Percentiles rank a stretch among this genome's conserved stretches.
These are phyloP conservation scores for Tupaia chinensis DNA, from an alignment of 2,113 vertebrate genomes.

Conservation along the genomic window DNA sequence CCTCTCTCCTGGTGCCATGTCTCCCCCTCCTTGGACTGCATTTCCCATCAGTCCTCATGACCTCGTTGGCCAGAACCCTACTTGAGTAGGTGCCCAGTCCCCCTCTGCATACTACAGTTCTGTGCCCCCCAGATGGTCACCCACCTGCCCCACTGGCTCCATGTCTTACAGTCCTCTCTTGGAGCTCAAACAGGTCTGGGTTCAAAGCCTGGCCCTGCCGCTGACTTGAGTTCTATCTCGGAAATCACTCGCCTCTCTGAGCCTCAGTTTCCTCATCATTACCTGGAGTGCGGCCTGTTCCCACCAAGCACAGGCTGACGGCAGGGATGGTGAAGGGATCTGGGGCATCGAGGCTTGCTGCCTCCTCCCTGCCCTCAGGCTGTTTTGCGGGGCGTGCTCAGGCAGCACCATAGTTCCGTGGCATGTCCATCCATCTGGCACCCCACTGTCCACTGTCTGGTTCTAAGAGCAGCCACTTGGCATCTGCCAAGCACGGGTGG, in stretches of 20 bases:
- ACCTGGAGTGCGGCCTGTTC: neutral
- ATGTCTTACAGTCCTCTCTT: neutral
- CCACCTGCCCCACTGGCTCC: neutral
- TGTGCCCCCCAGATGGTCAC: neutral
- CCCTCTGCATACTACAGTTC: neutral
- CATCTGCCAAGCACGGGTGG: neutral
- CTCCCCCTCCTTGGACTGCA: neutral
- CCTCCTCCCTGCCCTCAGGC: neutral
- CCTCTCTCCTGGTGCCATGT: neutral
- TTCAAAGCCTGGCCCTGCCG: neutral
- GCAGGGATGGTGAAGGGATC: neutral
- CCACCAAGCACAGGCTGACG: neutral
- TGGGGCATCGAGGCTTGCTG: neutral
- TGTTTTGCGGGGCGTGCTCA: neutral
- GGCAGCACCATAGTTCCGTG: neutral
- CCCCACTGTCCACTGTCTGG: accelerated
- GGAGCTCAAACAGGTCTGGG: neutral
- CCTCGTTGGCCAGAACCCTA: neutral
- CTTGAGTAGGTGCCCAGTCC: neutral
- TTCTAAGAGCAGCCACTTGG: neutral
- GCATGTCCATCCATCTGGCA: neutral
- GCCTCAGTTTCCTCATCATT: neutral
- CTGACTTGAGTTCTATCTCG: neutral
- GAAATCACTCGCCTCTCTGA: neutral
- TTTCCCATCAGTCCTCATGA: neutral